Evolutionary conservation across 2,888 invertebrate genomes (phyloP).

Genomic region (Brachyopa scutellaris): DNA sequence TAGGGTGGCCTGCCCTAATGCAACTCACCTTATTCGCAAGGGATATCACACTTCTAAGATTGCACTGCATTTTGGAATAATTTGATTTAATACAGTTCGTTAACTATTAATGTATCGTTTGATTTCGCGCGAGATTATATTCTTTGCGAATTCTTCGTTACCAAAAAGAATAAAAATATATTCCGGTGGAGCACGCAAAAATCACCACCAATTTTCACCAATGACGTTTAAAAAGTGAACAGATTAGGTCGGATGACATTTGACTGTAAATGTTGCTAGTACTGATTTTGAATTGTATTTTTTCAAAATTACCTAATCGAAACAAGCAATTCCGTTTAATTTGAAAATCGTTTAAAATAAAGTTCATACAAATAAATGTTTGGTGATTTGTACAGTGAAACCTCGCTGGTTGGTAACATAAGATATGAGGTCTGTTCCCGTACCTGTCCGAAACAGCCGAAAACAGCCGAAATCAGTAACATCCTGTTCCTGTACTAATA

Average conservation of each 20-base stretch:
- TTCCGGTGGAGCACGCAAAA: slow-evolving; percentile 27
- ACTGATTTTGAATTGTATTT: no score
- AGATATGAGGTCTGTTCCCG: no score
- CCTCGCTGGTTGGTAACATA: no score
- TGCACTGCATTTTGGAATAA: slow-evolving; percentile 40
- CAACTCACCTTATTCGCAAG: slow-evolving; percentile 51
- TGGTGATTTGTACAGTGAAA: no score
- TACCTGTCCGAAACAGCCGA: no score
- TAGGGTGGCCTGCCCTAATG: not conserved
- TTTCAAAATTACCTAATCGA: no score
- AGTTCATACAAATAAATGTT: no score
- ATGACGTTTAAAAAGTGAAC: slow-evolving; percentile 50
- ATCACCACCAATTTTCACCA: slow-evolving; percentile 56
- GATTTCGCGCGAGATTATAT: slow-evolving; percentile 22
- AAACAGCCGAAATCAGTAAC: no score
- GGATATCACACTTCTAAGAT: slow-evolving; percentile 33
- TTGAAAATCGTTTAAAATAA: no score
- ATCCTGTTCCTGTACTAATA: no score
- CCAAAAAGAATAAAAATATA: slow-evolving; percentile 27
- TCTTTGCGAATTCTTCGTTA: slow-evolving; percentile 8
- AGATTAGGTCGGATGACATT: slow-evolving; percentile 8
- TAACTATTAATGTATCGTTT: slow-evolving; percentile 3
- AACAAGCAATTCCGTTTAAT: slow-evolving; percentile 13
- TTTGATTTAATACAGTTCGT: not conserved
- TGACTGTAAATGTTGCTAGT: not conserved